A percentile compares a stretch with the other conserved stretches of the same genome.
These are phyloP conservation scores for Oenanthe oenanthe DNA, from an alignment of 2,113 vertebrate genomes.

Conservation along the genomic window DNA sequence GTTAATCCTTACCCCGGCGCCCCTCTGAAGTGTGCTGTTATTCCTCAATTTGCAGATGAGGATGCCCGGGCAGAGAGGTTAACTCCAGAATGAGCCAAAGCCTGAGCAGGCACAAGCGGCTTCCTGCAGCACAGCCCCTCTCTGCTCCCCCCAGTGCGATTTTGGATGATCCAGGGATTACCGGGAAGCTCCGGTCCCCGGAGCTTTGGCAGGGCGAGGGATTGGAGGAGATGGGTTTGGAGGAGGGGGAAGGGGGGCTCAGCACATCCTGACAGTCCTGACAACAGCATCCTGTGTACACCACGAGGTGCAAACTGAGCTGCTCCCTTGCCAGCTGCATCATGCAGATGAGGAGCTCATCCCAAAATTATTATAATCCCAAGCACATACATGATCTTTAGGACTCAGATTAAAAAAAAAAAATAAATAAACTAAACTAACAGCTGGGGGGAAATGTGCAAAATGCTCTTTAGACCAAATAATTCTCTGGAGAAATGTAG, in stretches of 20 bases:
- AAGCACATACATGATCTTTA: not conserved
- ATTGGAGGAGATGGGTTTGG: not conserved
- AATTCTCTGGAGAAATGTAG: not conserved
- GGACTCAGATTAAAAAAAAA: not conserved
- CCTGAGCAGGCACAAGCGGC: not conserved
- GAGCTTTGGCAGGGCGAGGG: accelerated
- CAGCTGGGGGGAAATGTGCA: not conserved
- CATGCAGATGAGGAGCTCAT: not conserved
- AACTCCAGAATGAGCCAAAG: not conserved
- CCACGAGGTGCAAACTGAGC: not conserved
- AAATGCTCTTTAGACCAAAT: not conserved
- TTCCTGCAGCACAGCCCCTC: not conserved
- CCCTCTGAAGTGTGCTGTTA: not conserved
- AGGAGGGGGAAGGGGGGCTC: not conserved
- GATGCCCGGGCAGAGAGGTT: slow-evolving; percentile 1
- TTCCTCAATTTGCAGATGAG: not conserved
- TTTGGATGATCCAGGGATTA: not conserved
- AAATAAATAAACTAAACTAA: not conserved
- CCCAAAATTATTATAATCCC: not conserved
- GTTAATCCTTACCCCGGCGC: not conserved
- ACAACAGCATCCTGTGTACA: accelerated
- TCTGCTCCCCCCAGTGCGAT: not conserved
- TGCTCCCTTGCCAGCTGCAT: not conserved
- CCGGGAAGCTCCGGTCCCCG: not conserved
- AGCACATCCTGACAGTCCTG: not conserved